Conservation (phyloP, 2,113 vertebrate species). For the Gyps fulvus region DNA sequence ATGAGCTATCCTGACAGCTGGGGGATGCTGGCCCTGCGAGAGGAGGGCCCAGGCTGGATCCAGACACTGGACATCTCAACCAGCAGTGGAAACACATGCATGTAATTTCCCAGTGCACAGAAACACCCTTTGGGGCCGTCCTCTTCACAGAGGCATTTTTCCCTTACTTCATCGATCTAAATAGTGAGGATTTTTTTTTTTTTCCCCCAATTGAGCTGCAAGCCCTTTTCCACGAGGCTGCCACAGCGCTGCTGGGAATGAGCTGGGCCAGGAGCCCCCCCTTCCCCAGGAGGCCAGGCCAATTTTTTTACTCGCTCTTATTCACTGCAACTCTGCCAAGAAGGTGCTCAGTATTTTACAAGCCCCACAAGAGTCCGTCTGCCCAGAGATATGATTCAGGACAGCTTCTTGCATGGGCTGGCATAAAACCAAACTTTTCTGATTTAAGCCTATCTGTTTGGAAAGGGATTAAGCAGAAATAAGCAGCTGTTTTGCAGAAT, state of each 20-base stretch:
- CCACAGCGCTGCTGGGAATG: neutral
- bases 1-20: neutral
- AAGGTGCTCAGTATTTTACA: neutral
- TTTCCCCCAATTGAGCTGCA: neutral
- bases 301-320: neutral
- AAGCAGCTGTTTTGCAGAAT: neutral
- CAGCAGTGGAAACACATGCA: neutral
- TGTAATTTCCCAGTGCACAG: neutral
- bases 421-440: neutral
- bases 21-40: neutral
- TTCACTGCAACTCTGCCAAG: constrained; percentile 8
- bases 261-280: neutral
- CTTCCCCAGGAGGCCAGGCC: neutral
- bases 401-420: neutral
- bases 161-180: neutral
- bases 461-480: neutral
- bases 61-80: neutral
- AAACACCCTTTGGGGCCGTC: neutral
- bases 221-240: neutral
- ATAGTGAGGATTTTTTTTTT: neutral
- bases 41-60: neutral
- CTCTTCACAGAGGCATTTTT: neutral
- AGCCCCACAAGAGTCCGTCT: neutral
- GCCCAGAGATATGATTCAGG: neutral
- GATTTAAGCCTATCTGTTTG: neutral